Evolutionary conservation across 2,113 vertebrate genomes (phyloP).

Genomic region (Pelmatolapia mariae): DNA sequence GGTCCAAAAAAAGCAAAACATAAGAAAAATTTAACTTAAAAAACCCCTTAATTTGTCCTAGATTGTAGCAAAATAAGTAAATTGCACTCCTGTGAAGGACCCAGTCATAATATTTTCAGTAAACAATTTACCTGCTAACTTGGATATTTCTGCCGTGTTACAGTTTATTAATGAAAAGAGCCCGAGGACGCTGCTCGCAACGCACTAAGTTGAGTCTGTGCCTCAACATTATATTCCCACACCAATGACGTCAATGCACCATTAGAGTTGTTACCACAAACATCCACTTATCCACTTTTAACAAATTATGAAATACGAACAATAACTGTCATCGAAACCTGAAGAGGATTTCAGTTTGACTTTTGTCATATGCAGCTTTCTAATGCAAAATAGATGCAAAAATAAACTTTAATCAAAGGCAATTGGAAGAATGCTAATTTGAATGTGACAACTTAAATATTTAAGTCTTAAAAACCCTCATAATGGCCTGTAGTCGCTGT

Average conservation of each 20-base stretch:
- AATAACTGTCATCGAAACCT: background rate
- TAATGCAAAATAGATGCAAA: background rate
- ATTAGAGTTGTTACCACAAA: background rate
- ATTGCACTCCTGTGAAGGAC: background rate
- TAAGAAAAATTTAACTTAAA: accelerated
- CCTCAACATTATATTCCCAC: background rate
- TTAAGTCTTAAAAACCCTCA: background rate
- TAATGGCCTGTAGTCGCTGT: background rate
- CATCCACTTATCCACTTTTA: background rate
- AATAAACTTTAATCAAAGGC: background rate
- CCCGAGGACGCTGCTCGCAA: background rate
- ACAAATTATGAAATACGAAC: background rate
- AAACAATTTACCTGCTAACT: background rate
- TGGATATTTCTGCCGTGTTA: background rate
- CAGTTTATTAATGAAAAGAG: background rate
- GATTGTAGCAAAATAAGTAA: background rate
- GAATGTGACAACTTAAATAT: background rate
- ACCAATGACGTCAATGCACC: background rate
- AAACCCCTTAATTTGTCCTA: background rate
- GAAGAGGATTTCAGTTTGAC: background rate
- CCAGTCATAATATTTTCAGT: background rate
- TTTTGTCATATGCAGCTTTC: background rate
- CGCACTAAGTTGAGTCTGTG: background rate
- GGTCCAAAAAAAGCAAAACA: background rate
- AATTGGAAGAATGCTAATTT: background rate